Percentiles rank a stretch among this genome's conserved stretches.
Conservation (phyloP, 2,797 vertebrate species). For the Cryptoprocta ferox region DNA sequence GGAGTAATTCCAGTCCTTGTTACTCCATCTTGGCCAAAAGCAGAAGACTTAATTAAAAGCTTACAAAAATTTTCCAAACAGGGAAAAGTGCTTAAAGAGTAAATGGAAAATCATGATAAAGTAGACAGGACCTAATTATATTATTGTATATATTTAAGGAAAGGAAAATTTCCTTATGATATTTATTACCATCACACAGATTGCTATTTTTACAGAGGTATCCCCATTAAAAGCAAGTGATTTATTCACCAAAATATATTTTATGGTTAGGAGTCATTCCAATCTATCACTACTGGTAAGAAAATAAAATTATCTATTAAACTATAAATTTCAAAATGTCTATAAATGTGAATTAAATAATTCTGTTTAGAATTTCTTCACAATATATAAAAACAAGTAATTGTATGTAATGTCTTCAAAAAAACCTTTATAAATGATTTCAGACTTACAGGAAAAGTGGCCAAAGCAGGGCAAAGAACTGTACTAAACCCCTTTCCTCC, state of each 20-base stretch:
- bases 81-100: constrained; percentile 15
- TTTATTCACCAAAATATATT: constrained; percentile 45
- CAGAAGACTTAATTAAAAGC: constrained; percentile 38
- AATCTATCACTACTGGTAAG: not conserved
- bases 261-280: not conserved
- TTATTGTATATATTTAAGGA: not conserved
- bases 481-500: not conserved
- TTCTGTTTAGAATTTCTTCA: constrained; percentile 23
- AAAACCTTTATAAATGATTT: not conserved
- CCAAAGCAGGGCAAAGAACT: constrained; percentile 1
- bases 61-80: constrained; percentile 51
- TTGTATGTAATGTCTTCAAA: not conserved
- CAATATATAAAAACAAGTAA: constrained; percentile 6
- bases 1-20: constrained; percentile 16
- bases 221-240: constrained; percentile 17
- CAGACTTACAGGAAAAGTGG: not conserved
- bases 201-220: not conserved
- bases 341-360: not conserved
- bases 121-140: not conserved
- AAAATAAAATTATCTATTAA: not conserved
- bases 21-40: constrained; percentile 28
- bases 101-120: constrained; percentile 60
- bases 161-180: not conserved
- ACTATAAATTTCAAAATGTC: constrained; percentile 6
- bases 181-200: not conserved